Percentiles rank a stretch among this genome's conserved stretches.
phyloP scores from a whole-genome alignment of 2,113 vertebrate species.

The Meles meles region DNA sequence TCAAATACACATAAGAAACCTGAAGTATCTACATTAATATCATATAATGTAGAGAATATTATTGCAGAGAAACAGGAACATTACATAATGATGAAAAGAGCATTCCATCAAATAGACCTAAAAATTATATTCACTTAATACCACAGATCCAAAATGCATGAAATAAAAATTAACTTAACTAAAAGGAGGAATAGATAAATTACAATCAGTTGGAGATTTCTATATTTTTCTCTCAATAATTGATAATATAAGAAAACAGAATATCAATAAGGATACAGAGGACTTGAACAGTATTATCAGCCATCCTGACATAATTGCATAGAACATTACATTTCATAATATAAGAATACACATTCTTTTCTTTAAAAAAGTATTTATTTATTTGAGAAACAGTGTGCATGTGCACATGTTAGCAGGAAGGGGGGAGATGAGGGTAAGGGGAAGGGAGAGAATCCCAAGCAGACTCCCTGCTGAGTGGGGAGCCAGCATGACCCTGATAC shows the following conservation, averaged over 20 bases:
- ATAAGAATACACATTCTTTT: background rate
- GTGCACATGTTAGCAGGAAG: background rate
- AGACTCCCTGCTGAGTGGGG: background rate
- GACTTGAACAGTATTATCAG: background rate
- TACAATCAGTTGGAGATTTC: background rate
- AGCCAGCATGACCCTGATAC: background rate
- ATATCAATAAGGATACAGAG: background rate
- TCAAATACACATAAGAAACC: background rate
- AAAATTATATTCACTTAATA: background rate
- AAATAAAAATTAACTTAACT: background rate
- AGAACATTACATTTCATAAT: background rate
- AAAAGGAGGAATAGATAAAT: background rate
- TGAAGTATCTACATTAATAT: background rate
- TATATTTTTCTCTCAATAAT: background rate
- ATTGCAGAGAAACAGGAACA: background rate
- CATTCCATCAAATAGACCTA: background rate
- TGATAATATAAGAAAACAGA: background rate
- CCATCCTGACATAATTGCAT: background rate
- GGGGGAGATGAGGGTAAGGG: background rate
- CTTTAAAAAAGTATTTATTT: background rate
- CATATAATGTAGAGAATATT: background rate
- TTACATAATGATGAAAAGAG: background rate
- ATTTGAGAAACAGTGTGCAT: background rate
- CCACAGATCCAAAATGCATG: background rate
- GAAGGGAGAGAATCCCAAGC: background rate